Conservation (phyloP, 1,140 invertebrate species). For the Melitaea cinxia region DNA sequence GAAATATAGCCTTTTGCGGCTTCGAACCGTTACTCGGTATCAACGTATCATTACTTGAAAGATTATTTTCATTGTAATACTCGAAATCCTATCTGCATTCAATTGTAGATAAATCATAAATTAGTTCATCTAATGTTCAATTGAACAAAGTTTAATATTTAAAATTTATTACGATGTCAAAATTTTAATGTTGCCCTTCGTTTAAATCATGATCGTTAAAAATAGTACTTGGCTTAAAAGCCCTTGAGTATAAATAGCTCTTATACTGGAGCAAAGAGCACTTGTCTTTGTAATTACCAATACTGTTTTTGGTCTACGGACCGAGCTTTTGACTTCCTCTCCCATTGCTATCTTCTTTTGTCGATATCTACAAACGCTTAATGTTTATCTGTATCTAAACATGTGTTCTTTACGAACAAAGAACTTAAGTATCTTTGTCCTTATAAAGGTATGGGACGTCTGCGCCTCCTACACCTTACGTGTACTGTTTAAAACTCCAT, state of each 20-base stretch:
- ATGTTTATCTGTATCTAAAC: slow-evolving; percentile 21
- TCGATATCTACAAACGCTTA: slow-evolving; percentile 4
- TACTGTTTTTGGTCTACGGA: slow-evolving; percentile 18
- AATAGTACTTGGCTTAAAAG: slow-evolving; percentile 27
- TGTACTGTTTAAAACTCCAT: slow-evolving; percentile 73
- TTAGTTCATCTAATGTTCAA: not conserved
- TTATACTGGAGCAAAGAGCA: slow-evolving; percentile 20
- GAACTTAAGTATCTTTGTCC: slow-evolving; percentile 29
- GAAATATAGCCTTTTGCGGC: slow-evolving; percentile 59
- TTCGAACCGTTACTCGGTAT: slow-evolving; percentile 38
- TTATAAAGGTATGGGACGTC: slow-evolving; percentile 60
- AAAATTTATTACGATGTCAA: not conserved
- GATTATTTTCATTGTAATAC: slow-evolving; percentile 32
- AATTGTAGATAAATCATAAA: slow-evolving; percentile 2
- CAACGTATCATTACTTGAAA: slow-evolving; percentile 27
- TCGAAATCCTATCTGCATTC: slow-evolving; percentile 26
- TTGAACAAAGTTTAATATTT: not conserved
- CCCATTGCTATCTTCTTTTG: not conserved
- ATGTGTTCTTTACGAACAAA: slow-evolving; percentile 26
- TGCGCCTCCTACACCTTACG: slow-evolving; percentile 61
- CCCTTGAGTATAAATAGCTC: slow-evolving; percentile 30
- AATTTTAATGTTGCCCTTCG: not conserved
- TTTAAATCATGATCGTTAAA: slow-evolving; percentile 6
- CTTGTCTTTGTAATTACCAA: slow-evolving; percentile 27
- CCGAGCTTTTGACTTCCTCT: slow-evolving; percentile 19